Evolutionary conservation across 1,140 invertebrate genomes (phyloP).

Genomic region (Eupristina koningsbergeri): DNA sequence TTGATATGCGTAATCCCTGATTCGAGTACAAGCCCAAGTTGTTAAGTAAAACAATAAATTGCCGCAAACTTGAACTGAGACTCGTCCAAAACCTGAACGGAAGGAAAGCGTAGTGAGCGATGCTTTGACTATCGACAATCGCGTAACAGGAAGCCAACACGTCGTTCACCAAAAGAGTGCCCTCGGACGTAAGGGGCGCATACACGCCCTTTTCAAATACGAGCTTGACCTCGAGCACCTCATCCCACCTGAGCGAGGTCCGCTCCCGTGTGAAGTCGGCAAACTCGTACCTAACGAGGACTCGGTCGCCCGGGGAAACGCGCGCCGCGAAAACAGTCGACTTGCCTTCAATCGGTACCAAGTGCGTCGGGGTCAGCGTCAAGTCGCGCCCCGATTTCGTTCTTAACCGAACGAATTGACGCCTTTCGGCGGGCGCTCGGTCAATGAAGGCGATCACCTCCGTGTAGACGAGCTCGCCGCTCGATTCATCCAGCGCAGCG

Average conservation of each 20-base stretch:
- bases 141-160: slow-evolving; percentile 96
- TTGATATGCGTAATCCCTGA: not conserved
- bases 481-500: slow-evolving; percentile 79
- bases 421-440: slow-evolving; percentile 78
- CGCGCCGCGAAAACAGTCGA: slow-evolving; percentile 77
- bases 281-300: slow-evolving; percentile 72
- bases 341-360: slow-evolving; percentile 76
- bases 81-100: slow-evolving; percentile 79
- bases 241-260: slow-evolving; percentile 72
- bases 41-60: not conserved
- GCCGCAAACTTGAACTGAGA: not conserved
- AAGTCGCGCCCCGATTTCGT: slow-evolving; percentile 81
- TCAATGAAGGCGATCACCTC: slow-evolving; percentile 94
- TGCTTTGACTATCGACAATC: slow-evolving; percentile 84
- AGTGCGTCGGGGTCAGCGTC: slow-evolving; percentile 88
- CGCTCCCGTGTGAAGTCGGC: slow-evolving; percentile 67
- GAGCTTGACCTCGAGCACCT: slow-evolving; percentile 76
- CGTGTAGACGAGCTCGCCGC: slow-evolving; percentile 83
- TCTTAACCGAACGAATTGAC: slow-evolving; percentile 81
- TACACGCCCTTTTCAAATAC: slow-evolving; percentile 82
- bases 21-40: not conserved
- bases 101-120: slow-evolving; percentile 89
- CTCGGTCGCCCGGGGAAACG: slow-evolving; percentile 73
- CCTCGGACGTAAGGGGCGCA: slow-evolving; percentile 90
- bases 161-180: slow-evolving; percentile 92